Percentiles rank a stretch among this genome's conserved stretches.
phyloP scores from a whole-genome alignment of 2,888 invertebrate genomes.

The Hyppa rectilinea region DNA sequence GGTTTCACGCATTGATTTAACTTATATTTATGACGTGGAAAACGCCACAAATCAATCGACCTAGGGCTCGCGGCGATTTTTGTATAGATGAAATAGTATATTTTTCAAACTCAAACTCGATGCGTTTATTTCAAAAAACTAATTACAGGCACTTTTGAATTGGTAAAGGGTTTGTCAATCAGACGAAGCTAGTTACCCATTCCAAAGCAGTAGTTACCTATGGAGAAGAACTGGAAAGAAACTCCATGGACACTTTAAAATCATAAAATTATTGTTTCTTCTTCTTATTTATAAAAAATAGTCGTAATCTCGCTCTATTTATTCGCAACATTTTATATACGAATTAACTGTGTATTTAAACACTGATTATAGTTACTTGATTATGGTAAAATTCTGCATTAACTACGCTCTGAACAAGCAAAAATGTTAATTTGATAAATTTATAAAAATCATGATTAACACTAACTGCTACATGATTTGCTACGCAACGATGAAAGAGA shows the following conservation, averaged over 20 bases:
- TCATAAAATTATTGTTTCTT: too few relatives aligned
- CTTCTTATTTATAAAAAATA: background rate
- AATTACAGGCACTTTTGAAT: too few relatives aligned
- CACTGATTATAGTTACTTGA: background rate
- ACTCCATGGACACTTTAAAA: too few relatives aligned
- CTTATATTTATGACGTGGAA: background rate
- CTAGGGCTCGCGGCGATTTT: background rate
- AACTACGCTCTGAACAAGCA: background rate
- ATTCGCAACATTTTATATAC: background rate
- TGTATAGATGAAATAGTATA: background rate
- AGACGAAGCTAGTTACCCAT: too few relatives aligned
- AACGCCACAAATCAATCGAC: background rate
- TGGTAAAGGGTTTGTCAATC: too few relatives aligned
- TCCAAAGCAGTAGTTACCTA: too few relatives aligned
- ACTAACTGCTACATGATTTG: background rate
- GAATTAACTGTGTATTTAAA: background rate
- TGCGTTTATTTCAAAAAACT: too few relatives aligned
- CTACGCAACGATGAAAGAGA: background rate
- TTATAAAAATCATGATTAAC: background rate
- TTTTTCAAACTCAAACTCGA: too few relatives aligned
- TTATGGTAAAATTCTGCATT: background rate
- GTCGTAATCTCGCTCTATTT: background rate
- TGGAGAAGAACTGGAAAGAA: too few relatives aligned
- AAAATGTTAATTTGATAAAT: conserved; percentile 12
- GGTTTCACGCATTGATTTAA: background rate